Base-by-base conservation (phyloP, 2,797 vertebrate species). In the Labroides dimidiatus region DNA sequence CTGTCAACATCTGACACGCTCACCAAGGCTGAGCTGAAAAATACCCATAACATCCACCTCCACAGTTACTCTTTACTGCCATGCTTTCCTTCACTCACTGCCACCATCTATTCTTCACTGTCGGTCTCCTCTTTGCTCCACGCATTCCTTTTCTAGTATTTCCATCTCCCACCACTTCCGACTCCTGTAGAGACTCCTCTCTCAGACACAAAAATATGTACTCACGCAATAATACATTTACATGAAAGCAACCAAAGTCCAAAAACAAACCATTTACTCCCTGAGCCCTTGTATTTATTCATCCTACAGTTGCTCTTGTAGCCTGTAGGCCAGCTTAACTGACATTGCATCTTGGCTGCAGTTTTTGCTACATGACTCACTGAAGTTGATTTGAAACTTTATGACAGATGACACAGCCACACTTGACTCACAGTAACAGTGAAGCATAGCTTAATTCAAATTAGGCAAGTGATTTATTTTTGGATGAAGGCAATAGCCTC, bases 1-100 rank as follows among this genome's bases (percentile, higher is more conserved):
- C 65, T 87, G 87, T 87, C 86, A 85, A 72, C 77, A 75, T 85
- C 81, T 89, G 89, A 91, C 87, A 89, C 87, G 76, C 85, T 85
- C 80, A 82, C 87, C 71, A 81, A 81, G 74, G 78, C 87, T 86
- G 69, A 84, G 82, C 82, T 86, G 64, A 86, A 84, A 88, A 86
- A 84, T 75, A 87, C 79, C 82, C 84, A 80, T 63, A 85, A 69
- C 76, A 81, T 80, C 82, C 78, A 82, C 84, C 85, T 85, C 81
- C 61, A 33, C 79, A 51, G 72, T 72, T 81, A n/a, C 87, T 81
- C 78, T 86, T 81, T 73, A 72, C 78, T 85, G 76, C 81, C 79
- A 70, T 62, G 68, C 78, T 86, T 75, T 77, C 77, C 70, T 77
- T 86, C 69, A 61, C 82, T 75, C 72, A 68, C 84, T 84, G 75